phyloP scores from a whole-genome alignment of 1,140 invertebrate genomes.

The Triops cancriformis region DNA sequence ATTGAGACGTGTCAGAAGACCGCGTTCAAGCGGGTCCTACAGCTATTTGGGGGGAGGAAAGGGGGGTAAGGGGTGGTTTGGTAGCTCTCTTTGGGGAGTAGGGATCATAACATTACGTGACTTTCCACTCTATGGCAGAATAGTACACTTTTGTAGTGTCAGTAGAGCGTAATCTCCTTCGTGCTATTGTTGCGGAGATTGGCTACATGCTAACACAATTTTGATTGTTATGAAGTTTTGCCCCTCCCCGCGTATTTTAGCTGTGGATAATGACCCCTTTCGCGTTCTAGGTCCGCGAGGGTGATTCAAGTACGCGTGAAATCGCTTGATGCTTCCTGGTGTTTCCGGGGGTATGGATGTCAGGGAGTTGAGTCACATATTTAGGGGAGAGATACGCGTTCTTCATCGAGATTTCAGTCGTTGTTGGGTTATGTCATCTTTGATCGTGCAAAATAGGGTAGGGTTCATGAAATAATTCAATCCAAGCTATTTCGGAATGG shows the following conservation, averaged over 20 bases:
- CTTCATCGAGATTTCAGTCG: no score
- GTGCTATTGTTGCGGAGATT: neutral
- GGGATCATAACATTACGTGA: neutral
- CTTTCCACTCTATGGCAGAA: neutral
- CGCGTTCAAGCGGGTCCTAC: neutral
- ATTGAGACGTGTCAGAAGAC: constrained; percentile 13
- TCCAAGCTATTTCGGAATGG: no score
- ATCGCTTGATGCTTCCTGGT: no score
- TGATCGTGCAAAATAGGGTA: no score
- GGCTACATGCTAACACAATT: neutral
- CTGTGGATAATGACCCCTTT: neutral
- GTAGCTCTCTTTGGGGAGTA: neutral
- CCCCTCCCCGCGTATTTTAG: neutral
- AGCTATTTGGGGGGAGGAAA: neutral
- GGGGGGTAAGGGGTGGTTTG: no score
- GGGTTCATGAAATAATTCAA: no score
- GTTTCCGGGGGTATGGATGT: no score
- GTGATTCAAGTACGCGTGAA: neutral
- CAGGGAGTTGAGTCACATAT: no score
- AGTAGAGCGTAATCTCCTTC: neutral
- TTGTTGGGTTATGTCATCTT: no score
- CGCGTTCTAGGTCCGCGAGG: neutral
- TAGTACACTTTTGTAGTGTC: neutral
- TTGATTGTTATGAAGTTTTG: neutral
- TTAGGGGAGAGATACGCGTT: no score